Percentiles rank a stretch among this genome's conserved stretches.
Conservation (phyloP, 2,888 invertebrate species). For the Dynastes maya region DNA sequence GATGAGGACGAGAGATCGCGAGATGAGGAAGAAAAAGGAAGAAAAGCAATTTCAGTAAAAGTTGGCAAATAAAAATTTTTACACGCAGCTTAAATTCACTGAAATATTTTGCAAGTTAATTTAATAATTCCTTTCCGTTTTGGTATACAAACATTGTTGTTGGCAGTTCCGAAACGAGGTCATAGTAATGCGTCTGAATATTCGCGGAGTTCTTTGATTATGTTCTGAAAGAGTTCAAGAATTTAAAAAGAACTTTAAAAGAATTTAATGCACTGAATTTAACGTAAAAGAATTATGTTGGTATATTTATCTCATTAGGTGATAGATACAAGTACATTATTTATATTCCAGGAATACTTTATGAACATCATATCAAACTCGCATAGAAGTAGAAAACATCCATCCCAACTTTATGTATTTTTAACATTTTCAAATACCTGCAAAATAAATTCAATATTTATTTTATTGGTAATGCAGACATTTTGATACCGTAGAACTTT, state of each 20-base stretch:
- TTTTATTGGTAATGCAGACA: too few relatives aligned
- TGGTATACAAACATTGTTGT: constrained; percentile 10
- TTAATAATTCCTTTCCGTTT: constrained; percentile 35
- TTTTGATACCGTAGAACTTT: too few relatives aligned
- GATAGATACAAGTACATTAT: too few relatives aligned
- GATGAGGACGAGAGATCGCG: constrained; percentile 25
- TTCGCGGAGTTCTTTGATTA: not conserved
- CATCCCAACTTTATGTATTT: too few relatives aligned
- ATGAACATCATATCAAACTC: too few relatives aligned
- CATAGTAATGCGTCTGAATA: constrained; percentile 1
- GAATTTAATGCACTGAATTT: too few relatives aligned
- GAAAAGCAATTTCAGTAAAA: constrained; percentile 28
- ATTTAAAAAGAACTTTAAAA: not conserved
- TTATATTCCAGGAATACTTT: too few relatives aligned
- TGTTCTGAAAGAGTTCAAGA: not conserved
- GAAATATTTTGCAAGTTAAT: constrained; percentile 37
- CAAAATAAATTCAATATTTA: too few relatives aligned
- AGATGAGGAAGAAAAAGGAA: not conserved
- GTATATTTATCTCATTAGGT: too few relatives aligned
- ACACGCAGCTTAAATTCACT: constrained; percentile 24
- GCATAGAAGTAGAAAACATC: too few relatives aligned
- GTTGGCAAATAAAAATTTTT: constrained; percentile 41
- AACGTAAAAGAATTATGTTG: too few relatives aligned
- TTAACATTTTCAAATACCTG: too few relatives aligned
- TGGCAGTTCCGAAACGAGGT: constrained; percentile 9